Evolutionary conservation across 2,888 invertebrate genomes (phyloP).

Genomic region (Rhingia campestris): DNA sequence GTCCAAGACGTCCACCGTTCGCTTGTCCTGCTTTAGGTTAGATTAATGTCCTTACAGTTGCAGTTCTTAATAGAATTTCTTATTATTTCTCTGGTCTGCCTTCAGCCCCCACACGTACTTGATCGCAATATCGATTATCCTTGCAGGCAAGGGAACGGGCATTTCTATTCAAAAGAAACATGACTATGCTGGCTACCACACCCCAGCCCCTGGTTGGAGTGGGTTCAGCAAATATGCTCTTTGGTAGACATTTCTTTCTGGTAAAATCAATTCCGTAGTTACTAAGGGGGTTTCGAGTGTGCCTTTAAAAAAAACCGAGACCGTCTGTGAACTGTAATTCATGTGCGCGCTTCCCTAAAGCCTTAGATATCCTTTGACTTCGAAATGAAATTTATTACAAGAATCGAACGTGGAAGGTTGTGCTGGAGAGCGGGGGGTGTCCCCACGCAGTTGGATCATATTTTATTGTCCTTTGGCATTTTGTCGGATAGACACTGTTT

Average conservation of each 20-base stretch:
- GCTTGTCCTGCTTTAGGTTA: constrained; percentile 41
- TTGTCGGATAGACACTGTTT: constrained; percentile 20
- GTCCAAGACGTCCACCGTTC: constrained; percentile 31
- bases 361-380: constrained; percentile 35
- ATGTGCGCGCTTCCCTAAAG: constrained; percentile 43
- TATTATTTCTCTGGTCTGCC: constrained; percentile 49
- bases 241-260: constrained; percentile 40
- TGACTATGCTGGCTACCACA: neutral
- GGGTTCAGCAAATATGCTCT: constrained; percentile 62
- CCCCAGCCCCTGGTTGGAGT: neutral
- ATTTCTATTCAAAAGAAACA: constrained; percentile 36
- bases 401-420: constrained; percentile 31
- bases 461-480: constrained; percentile 64
- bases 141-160: constrained; percentile 1
- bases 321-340: constrained; percentile 59
- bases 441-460: constrained; percentile 49
- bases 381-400: constrained; percentile 62
- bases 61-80: constrained; percentile 73
- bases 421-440: neutral
- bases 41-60: constrained; percentile 74
- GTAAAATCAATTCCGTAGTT: constrained; percentile 56
- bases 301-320: constrained; percentile 14
- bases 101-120: constrained; percentile 6
- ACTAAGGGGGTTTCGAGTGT: constrained; percentile 12
- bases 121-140: constrained; percentile 66